Conservation (phyloP, 2,113 vertebrate species). For the Scartelaos histophorus region DNA sequence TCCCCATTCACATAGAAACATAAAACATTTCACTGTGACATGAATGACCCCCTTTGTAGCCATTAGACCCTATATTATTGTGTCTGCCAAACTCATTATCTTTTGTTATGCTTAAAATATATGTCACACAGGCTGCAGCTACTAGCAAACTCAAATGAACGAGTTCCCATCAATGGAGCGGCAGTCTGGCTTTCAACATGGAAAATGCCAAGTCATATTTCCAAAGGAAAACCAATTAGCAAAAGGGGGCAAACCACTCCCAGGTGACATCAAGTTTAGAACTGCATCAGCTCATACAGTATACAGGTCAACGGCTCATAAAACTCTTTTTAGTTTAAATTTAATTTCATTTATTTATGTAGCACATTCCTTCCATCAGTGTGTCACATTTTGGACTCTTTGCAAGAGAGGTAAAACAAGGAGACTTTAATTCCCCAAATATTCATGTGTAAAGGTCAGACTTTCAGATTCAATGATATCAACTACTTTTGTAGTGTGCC, state of each 20-base stretch:
- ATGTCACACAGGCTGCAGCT: background rate
- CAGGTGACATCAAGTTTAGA: background rate
- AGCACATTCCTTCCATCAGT: background rate
- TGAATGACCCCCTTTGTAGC: background rate
- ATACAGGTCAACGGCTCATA: background rate
- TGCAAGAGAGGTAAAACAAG: background rate
- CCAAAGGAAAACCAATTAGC: background rate
- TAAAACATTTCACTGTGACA: background rate
- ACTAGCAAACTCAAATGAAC: slow-evolving; percentile 2
- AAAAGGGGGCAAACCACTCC: background rate
- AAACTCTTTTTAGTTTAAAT: background rate
- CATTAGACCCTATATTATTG: background rate
- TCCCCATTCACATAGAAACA: background rate
- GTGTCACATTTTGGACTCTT: background rate
- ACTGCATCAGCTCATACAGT: background rate
- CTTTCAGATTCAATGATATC: too few relatives aligned
- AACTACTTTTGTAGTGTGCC: too few relatives aligned
- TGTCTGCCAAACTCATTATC: background rate
- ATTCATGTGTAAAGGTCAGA: background rate
- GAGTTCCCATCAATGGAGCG: background rate
- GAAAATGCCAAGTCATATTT: background rate
- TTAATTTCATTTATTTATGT: background rate
- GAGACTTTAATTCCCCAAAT: background rate
- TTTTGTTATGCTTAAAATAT: slow-evolving; percentile 8
- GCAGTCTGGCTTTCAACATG: background rate